Evolutionary conservation across 2,888 invertebrate genomes (phyloP).

Genomic region (Unio delphinus): DNA sequence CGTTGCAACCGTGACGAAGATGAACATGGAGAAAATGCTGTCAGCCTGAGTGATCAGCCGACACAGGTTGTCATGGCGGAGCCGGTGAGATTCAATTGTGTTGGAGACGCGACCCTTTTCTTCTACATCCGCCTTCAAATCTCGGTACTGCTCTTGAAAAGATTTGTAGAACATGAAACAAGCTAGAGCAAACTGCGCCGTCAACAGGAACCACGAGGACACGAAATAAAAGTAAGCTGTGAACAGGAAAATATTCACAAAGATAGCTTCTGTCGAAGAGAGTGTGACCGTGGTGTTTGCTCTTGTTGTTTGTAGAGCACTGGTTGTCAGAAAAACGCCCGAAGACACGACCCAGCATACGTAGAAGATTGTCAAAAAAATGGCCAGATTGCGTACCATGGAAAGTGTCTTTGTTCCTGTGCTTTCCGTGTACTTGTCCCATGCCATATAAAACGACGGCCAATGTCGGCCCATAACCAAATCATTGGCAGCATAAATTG

Average conservation of each 20-base stretch:
- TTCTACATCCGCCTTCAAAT: constrained; percentile 17
- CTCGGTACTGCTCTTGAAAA: constrained; percentile 17
- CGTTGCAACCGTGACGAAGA: constrained; percentile 33
- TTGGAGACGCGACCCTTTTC: constrained; percentile 20
- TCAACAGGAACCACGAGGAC: constrained; percentile 38
- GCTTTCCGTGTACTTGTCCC: constrained; percentile 23
- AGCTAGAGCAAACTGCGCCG: constrained; percentile 27
- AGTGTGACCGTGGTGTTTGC: constrained; percentile 13
- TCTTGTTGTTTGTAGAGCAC: constrained; percentile 11
- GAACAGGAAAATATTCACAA: constrained; percentile 13
- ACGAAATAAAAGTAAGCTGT: constrained; percentile 36
- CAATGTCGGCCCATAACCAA: constrained; percentile 19
- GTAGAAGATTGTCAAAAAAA: constrained; percentile 21
- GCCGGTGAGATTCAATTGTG: constrained; percentile 29
- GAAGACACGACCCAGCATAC: constrained; percentile 25
- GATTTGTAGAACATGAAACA: constrained; percentile 21
- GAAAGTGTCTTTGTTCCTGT: constrained; percentile 17
- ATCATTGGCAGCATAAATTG: constrained; percentile 31
- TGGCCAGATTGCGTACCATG: constrained; percentile 11
- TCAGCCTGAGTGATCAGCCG: constrained; percentile 28
- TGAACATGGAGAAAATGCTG: constrained; percentile 34
- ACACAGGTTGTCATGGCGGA: constrained; percentile 31
- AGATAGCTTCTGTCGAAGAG: constrained; percentile 2
- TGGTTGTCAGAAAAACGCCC: constrained; percentile 24
- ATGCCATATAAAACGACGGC: constrained; percentile 26